Base-by-base conservation (phyloP, 2,797 vertebrate genomes). In the Helarctos malayanus region DNA sequence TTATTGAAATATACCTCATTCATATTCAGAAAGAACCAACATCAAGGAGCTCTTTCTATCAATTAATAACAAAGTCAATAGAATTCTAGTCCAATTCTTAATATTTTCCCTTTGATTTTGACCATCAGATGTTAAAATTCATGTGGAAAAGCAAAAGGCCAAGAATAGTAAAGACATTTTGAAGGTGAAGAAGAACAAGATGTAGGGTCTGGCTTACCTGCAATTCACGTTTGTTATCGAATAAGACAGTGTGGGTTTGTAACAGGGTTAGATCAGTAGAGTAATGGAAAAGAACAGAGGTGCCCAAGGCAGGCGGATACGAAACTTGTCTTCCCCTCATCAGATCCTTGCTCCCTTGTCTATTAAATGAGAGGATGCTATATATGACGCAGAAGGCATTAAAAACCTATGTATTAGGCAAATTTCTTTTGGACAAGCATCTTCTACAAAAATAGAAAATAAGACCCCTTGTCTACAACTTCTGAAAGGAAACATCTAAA, bases 401-500 rank as follows among this genome's bases (percentile, higher is more conserved):
- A 80, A 56, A 85, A 80, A 63, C 35, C 47, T 23, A 11, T 38
- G 25, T 23, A 57, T 32, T 71, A 10, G 68, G 38, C 69, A 83
- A 35, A 27, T 54, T 56, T 79, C 61, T 78, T 71, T 21, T 57
- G 45, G 45, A 45, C 35, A 85, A 45, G 38, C 25, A 38, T n/a
- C 83, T 93, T 73, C 52, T 73, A 86, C 71, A 56, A 57, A 71
- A 94, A 29, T 41, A 47, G 54, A 61, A 94, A 89, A 68, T 73
- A 23, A 52, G 15, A 57, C 13, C 35, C 69, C 16, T 76, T 68
- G 27, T 38, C 11, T 35, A 54, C 38, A 80, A 35, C 21, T 85
- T 86, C 75, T 91, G 19, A 91, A 90, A 94, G n/a, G 57, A 83
- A 93, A 65, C n/a, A 79, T 56, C 54, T 59, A 80, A 29, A n/a